Evolutionary conservation across 2,797 vertebrate species (phyloP), one percentile per base, ranked within the genome.

Genomic region (Myotis vivesi): DNA sequence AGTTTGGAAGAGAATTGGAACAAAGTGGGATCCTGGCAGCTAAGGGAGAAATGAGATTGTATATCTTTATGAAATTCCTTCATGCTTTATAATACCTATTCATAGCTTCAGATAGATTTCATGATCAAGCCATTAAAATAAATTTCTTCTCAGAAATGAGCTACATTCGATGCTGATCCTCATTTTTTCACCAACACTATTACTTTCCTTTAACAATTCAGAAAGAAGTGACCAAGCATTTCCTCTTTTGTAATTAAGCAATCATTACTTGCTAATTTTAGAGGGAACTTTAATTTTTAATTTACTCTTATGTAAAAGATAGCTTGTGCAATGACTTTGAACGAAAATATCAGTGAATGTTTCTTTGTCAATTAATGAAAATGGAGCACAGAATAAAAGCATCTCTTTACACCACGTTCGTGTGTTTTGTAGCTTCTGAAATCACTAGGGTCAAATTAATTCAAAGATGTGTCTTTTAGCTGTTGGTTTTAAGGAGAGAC

Each of bases 401-500:
- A 53, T 77, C 94, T 96, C 72, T 96, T 97, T 97, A 97, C 38
- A 88, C 55, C 17, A 23, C 87, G 79, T 94, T 94, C 72, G 19
- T 83, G 79, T 94, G 90, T 97, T 92, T 98, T 97, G 75, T 81
- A 85, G 80, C 49, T 95, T 96, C 57, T 95, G 94, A 97, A 93
- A 84, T 97, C 71, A 95, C 20, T 85, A 46, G 12, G 93, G 86
- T 95, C 95, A 96, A 80, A 97, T 97, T 97, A 97, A 94, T 95
- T 95, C 79, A 94, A 97, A 66, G 93, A 95, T 94, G 16, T 83
- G 72, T 95, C 84, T 97, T 97, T 94, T 96, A 95, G 89, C 90
- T 86, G 57, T 93, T 97, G 96, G 41, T 88, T 98, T 97, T 97
- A 97, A 97, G 96, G 91, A 96, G 81, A 95, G 83, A 95, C 22